Percentiles rank a stretch among this genome's conserved stretches.
phyloP scores from a whole-genome alignment of 1,140 invertebrate species.

The Coelopa frigida region DNA sequence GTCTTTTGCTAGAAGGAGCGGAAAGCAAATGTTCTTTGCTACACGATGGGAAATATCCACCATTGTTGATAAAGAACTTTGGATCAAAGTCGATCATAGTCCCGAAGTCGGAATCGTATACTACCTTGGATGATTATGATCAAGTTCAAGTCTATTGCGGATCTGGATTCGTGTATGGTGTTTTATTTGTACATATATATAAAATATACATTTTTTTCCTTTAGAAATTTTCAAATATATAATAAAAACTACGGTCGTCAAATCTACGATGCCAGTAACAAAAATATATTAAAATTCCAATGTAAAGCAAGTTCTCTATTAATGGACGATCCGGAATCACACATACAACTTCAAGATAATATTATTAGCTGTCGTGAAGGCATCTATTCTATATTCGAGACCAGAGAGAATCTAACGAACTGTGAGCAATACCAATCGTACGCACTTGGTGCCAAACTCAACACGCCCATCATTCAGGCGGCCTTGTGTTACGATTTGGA shows the following conservation, averaged over 20 bases:
- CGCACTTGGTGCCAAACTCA: not conserved
- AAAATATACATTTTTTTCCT: too few species aligned
- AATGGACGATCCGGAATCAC: not conserved
- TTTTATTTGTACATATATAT: too few species aligned
- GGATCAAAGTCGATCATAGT: too few species aligned
- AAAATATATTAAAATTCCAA: conserved; percentile 4
- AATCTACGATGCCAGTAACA: not conserved
- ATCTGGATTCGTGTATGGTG: not conserved
- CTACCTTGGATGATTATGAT: conserved; percentile 1
- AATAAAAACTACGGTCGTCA: not conserved
- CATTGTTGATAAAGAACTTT: too few species aligned
- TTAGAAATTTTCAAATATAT: not conserved
- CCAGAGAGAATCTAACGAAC: conserved; percentile 3
- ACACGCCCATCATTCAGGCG: conserved; percentile 2
- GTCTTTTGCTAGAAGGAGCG: too few species aligned
- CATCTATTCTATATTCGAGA: too few species aligned
- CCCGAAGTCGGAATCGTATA: too few species aligned
- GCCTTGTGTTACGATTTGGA: too few species aligned
- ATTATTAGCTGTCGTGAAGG: not conserved
- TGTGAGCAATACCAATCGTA: conserved; percentile 1
- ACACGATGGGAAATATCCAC: too few species aligned
- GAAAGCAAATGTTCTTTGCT: too few species aligned
- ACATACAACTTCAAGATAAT: not conserved
- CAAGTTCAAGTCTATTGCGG: conserved; percentile 1
- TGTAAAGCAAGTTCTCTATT: not conserved